Evolutionary conservation across 37 sponge, comb jelly and placozoan species (phyloP), one percentile per base, ranked within the genome.

Genomic region (Ianthella basta): DNA sequence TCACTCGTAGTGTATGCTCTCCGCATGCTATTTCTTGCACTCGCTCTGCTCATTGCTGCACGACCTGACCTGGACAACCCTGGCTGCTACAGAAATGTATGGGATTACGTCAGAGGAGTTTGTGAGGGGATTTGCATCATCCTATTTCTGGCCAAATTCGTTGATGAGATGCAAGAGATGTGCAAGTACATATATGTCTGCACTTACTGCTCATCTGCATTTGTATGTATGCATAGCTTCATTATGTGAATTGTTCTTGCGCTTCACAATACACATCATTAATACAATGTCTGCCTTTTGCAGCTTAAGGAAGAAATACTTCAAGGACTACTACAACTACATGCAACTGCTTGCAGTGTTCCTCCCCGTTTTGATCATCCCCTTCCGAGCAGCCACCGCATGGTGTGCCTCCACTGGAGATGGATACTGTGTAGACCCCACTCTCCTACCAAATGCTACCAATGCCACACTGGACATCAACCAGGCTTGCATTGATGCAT

Each of bases 21-120:
- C 27, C 24, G 64, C 2, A 61, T 61, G 64, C 27, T 61, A 4
- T 29, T 61, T 10, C 10, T 61, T 27, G 29, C 12, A 29, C 27
- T 27, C 4, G 64, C 64, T 10, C 64, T 61, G 29, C 64, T 61
- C 27, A 61, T 61, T 29, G 64, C 64, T 61, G 64, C 64, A 13
- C 24, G 64, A 61, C 64, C 64, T 29, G 64, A 27, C 27, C 64
- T 61, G 29, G 64, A 29, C 29, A 61, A 61, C 64, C 64, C 64
- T 61, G 64, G 64, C 64, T 61, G 64, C 64, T 61, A 61, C 29
- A 61, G 24, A n/a, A 10, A 61, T 61, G 64, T 2, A 5, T 61
- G 64, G 64, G 64, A 61, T 12, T 61, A 27, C 27, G 4, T 61
- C 29, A 61, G 64, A 10, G 27, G 3, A 29, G 13, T 27, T 10